Evolutionary conservation across 2,888 invertebrate species (phyloP).

Genomic region (Minunthozetes semirufus): DNA sequence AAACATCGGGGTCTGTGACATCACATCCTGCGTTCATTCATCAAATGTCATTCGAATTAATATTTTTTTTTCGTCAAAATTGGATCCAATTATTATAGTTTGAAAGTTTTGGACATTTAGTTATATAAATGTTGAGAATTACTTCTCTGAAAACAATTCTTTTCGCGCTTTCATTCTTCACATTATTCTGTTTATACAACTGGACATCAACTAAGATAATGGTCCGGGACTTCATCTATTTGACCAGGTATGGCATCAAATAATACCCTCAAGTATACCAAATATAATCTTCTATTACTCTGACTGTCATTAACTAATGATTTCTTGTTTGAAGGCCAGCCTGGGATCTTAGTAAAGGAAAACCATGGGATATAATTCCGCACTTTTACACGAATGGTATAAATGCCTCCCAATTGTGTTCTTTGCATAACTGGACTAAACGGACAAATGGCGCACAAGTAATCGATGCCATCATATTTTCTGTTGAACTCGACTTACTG

Average conservation of each 20-base stretch:
- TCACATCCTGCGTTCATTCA: no score
- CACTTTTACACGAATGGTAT: neutral
- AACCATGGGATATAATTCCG: neutral
- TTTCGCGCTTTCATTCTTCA: no score
- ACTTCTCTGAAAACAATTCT: no score
- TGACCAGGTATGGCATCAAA: constrained; percentile 11
- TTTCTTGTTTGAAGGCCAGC: neutral
- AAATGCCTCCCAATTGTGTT: neutral
- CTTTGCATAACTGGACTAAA: neutral
- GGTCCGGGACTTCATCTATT: neutral
- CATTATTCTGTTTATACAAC: neutral
- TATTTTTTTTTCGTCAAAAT: no score
- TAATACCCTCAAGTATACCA: neutral
- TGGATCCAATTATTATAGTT: no score
- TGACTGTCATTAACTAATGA: neutral
- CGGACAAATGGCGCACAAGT: neutral
- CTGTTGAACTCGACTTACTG: constrained; percentile 34
- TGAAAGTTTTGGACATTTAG: no score
- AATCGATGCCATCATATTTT: constrained; percentile 33
- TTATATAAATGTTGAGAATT: no score
- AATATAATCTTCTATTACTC: neutral
- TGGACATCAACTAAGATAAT: constrained; percentile 1
- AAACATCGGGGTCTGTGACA: no score
- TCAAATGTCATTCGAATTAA: no score
- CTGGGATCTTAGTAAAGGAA: neutral